Conservation (phyloP, 2,888 invertebrate species). For the Tipula lateralis region DNA sequence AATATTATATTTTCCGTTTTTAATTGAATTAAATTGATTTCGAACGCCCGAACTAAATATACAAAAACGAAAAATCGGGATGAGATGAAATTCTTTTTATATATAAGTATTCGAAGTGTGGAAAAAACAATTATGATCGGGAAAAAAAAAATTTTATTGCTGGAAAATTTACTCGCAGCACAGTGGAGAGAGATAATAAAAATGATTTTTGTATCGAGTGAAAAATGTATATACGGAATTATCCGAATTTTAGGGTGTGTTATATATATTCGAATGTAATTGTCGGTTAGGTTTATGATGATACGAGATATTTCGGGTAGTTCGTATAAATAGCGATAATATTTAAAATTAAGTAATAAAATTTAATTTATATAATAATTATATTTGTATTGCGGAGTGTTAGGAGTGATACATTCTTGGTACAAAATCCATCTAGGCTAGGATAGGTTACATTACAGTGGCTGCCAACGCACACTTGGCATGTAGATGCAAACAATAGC, state of each 20-base stretch:
- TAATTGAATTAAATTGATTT: conserved; percentile 24
- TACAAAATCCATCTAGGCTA: no score
- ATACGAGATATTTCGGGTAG: neutral
- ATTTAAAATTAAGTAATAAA: neutral
- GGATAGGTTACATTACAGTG: no score
- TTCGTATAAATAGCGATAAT: neutral
- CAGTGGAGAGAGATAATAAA: neutral
- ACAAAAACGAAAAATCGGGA: neutral
- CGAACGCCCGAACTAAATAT: neutral
- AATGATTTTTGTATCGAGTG: neutral
- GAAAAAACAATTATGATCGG: neutral
- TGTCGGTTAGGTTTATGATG: neutral
- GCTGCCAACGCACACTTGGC: no score
- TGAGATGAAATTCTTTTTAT: neutral
- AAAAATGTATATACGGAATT: neutral
- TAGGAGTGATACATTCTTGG: no score
- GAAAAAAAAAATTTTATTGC: neutral
- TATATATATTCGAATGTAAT: neutral
- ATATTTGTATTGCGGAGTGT: no score
- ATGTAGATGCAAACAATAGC: no score
- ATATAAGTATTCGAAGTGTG: neutral
- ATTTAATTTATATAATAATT: neutral
- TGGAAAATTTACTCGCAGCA: neutral
- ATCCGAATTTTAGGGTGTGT: neutral
- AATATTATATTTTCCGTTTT: neutral